Percentiles rank a stretch among this genome's conserved stretches.
phyloP scores from a whole-genome alignment of 2,797 vertebrate species.

The Microcaecilia unicolor region DNA sequence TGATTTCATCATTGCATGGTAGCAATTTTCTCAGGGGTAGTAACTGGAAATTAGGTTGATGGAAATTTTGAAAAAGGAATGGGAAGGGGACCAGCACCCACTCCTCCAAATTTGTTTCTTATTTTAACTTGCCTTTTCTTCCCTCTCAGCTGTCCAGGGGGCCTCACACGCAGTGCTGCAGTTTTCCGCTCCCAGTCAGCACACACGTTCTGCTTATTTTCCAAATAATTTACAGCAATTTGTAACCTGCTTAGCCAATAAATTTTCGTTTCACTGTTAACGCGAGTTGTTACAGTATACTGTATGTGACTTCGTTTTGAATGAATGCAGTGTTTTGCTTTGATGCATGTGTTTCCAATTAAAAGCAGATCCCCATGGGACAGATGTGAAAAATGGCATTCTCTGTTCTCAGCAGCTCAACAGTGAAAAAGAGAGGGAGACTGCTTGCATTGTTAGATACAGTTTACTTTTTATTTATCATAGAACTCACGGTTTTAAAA shows the following conservation, averaged over 20 bases:
- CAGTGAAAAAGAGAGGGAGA: slow-evolving; percentile 8
- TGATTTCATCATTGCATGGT: no score
- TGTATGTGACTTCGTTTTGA: slow-evolving; percentile 19
- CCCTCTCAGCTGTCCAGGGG: slow-evolving; percentile 3
- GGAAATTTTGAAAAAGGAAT: no score
- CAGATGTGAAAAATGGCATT: slow-evolving; percentile 8
- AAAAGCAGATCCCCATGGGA: slow-evolving; percentile 25
- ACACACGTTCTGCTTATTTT: slow-evolving; percentile 22
- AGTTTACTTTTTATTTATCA: not conserved
- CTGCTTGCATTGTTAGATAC: slow-evolving; percentile 4
- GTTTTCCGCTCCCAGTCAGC: slow-evolving; percentile 13
- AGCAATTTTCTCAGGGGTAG: no score
- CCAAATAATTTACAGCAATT: slow-evolving; percentile 40
- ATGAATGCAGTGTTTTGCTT: slow-evolving; percentile 8
- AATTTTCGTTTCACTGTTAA: slow-evolving; percentile 41
- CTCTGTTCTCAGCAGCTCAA: slow-evolving; percentile 1
- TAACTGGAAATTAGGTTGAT: no score
- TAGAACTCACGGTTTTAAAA: no score
- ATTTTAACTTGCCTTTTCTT: not conserved
- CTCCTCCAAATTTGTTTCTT: slow-evolving; percentile 2
- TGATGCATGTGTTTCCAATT: slow-evolving; percentile 51
- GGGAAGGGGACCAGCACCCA: no score
- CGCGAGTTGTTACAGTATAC: slow-evolving; percentile 30
- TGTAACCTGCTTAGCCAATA: slow-evolving; percentile 48
- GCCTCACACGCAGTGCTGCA: not conserved